Conservation (phyloP, 1,140 invertebrate genomes). For the Tetraneura akinire region DNA sequence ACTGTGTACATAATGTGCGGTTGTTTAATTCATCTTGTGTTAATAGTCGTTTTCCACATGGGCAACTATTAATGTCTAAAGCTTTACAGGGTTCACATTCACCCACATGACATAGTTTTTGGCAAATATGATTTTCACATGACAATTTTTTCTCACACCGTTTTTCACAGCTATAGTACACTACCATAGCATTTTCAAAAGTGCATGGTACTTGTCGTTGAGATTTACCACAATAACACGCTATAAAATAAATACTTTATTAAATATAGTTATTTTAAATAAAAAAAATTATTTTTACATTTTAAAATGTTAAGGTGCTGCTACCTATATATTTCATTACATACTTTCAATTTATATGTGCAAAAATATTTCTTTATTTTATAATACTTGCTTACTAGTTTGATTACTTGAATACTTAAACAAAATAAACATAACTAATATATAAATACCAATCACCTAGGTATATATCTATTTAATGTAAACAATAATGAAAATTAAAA, state of each 20-base stretch:
- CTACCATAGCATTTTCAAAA: slow-evolving; percentile 53
- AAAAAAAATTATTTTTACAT: no score
- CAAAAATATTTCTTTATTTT: no score
- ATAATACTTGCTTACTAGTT: no score
- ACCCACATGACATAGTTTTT: slow-evolving; percentile 70
- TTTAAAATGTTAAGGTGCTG: no score
- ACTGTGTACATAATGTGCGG: slow-evolving; percentile 76
- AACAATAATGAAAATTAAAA: no score
- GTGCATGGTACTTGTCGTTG: slow-evolving; percentile 54
- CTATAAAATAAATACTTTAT: slow-evolving; percentile 58
- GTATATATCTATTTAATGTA: no score
- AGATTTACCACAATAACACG: slow-evolving; percentile 65
- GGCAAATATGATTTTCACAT: slow-evolving; percentile 80
- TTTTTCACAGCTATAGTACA: slow-evolving; percentile 67
- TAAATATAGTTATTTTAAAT: no score
- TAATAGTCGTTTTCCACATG: slow-evolving; percentile 75
- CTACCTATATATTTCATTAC: no score
- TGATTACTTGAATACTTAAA: no score
- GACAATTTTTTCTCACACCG: slow-evolving; percentile 69
- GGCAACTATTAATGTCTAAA: slow-evolving; percentile 73
- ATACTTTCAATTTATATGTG: no score
- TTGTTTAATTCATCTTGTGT: slow-evolving; percentile 59
- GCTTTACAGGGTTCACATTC: slow-evolving; percentile 63
- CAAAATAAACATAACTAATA: no score
- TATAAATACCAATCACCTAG: no score